Percentiles rank a stretch among this genome's conserved stretches.
Conservation (phyloP, 2,113 vertebrate species). For the Grus americana region DNA sequence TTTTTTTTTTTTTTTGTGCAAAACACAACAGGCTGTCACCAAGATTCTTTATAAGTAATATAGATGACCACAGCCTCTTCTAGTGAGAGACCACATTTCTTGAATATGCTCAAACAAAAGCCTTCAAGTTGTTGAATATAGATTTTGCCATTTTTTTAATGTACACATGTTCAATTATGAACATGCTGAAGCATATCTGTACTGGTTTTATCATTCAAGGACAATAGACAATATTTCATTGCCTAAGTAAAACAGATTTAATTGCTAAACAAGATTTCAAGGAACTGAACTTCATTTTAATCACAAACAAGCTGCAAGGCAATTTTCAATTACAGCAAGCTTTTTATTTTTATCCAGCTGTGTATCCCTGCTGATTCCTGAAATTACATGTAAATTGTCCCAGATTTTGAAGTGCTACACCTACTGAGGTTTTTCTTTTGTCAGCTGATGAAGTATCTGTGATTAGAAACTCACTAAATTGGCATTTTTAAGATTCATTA, state of each 20-base stretch:
- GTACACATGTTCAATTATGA: slow-evolving; percentile 7
- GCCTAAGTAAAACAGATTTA: slow-evolving; percentile 73
- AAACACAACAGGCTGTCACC: neutral
- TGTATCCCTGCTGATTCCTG: slow-evolving; percentile 76
- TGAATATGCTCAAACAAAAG: neutral
- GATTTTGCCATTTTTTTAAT: neutral
- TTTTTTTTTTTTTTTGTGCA: neutral
- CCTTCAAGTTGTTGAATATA: neutral
- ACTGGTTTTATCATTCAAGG: slow-evolving; percentile 44
- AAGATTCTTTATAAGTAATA: neutral
- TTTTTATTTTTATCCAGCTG: slow-evolving; percentile 83
- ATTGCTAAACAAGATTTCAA: slow-evolving; percentile 75
- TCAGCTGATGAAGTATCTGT: slow-evolving; percentile 77
- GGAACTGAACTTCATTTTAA: slow-evolving; percentile 76
- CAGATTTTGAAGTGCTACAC: slow-evolving; percentile 77
- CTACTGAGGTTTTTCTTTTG: slow-evolving; percentile 78
- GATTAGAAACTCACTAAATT: slow-evolving; percentile 76
- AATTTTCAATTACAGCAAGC: slow-evolving; percentile 79
- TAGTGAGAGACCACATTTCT: neutral
- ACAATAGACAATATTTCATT: slow-evolving; percentile 68
- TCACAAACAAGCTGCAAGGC: slow-evolving; percentile 77
- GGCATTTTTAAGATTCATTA: slow-evolving; percentile 71
- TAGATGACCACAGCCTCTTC: neutral
- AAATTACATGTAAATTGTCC: slow-evolving; percentile 80
- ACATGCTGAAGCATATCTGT: slow-evolving; percentile 8